Base-by-base conservation (phyloP, 1,140 invertebrate genomes). In the Eueides isabella region DNA sequence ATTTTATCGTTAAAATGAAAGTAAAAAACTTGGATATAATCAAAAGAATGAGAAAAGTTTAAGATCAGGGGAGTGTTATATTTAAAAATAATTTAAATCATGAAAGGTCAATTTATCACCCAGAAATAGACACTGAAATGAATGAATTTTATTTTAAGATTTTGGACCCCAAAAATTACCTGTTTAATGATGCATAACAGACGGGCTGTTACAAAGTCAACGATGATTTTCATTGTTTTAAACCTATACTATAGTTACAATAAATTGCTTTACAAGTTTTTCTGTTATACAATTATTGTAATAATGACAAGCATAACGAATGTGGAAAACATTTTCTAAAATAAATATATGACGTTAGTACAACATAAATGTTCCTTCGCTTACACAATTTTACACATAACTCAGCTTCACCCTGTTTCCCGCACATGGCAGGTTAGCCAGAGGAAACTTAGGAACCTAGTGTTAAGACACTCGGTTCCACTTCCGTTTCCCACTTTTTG, bases 21-120 rank as follows among this genome's bases (percentile, higher is more conserved):
- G 48, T 26, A 55, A 55, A 55, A 26, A 55, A 31, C 44, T 55
- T 48, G 28, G 41, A 30, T 55, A 19, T 31, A 68, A 68, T 55
- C 44, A 31, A 28, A 55, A 2, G 66, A 48, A 55, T 66, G 64
- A 31, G 44, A 31, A 68, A 68, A 68, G 28, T 55, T 55, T 55
- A 29, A 4, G 48, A 55, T 55, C 23, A 26, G 48, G 48, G 48
- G 3, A 55, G 48, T 55, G 23, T 55, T 12, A 55, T 55, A 23
- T 55, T 55, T 55, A 55, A 55, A 55, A 55, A 55, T 55, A 6
- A 55, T 55, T 55, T 55, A 55, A 55, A 55, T 55, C 26, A 55
- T 55, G 48, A 26, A 55, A 55, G 48, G 19, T 55, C 48, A 55
- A 55, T 55, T 55, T 55, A 55, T 55, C 48, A 55, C 48, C 7